Conservation (phyloP, 2,113 vertebrate genomes). For the Petroica traversi region DNA sequence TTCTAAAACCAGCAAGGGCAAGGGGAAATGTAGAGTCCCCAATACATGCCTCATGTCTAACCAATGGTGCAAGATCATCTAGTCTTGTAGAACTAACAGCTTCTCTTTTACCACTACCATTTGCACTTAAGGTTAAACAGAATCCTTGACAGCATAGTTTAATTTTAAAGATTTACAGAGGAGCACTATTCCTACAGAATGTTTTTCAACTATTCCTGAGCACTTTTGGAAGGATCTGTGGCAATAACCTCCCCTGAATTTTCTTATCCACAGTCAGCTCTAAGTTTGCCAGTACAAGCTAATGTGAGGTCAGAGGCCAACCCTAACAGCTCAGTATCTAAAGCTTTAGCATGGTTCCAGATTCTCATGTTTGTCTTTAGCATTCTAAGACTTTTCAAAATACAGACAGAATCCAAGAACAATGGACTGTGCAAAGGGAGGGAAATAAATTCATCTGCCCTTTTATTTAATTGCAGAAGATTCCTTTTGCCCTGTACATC, state of each 20-base stretch:
- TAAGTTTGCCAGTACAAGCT: constrained; percentile 68
- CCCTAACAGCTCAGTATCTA: constrained; percentile 56
- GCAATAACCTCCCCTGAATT: constrained; percentile 66
- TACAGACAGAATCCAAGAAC: constrained; percentile 53
- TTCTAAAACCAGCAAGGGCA: neutral
- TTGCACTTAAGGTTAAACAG: neutral
- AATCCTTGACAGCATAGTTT: neutral
- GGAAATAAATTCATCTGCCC: constrained; percentile 32
- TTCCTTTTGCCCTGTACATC: neutral
- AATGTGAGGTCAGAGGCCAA: constrained; percentile 49
- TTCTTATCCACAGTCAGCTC: constrained; percentile 56
- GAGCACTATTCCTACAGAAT: neutral
- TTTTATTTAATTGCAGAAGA: constrained; percentile 14
- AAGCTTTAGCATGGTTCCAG: constrained; percentile 56
- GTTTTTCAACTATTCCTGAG: constrained; percentile 28
- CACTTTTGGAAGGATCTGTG: constrained; percentile 32
- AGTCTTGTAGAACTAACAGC: neutral
- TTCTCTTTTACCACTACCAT: neutral
- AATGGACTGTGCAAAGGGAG: constrained; percentile 37
- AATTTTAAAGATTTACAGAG: constrained; percentile 50
- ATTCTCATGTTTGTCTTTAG: constrained; percentile 64
- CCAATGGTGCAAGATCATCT: neutral
- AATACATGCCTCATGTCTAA: neutral
- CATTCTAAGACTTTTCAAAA: constrained; percentile 68
- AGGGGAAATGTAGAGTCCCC: neutral